Percentiles rank a stretch among this genome's conserved stretches.
phyloP scores from a whole-genome alignment of 1,140 invertebrate species.

The Sarcophaga peregrina region DNA sequence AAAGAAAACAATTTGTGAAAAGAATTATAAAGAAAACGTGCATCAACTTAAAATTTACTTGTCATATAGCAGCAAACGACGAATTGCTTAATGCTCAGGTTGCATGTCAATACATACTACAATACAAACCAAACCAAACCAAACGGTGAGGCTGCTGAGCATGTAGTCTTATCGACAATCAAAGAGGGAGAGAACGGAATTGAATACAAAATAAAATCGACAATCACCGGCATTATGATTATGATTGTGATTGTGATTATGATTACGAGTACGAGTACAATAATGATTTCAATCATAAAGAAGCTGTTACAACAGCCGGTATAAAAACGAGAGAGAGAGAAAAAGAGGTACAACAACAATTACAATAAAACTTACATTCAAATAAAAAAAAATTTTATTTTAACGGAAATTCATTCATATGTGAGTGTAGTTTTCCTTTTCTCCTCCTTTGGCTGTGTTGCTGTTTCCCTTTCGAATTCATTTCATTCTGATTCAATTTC shows the following conservation, averaged over 20 bases:
- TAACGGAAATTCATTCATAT: constrained; percentile 11
- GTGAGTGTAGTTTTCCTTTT: not conserved
- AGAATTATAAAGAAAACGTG: not conserved
- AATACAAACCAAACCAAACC: too few relatives aligned
- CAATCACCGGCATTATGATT: too few relatives aligned
- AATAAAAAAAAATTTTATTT: not conserved
- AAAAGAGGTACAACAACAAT: too few relatives aligned
- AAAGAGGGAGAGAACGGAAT: too few relatives aligned
- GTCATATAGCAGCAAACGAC: not conserved
- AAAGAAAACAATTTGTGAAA: too few relatives aligned
- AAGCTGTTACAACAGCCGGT: not conserved
- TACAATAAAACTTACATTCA: not conserved
- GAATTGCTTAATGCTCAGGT: constrained; percentile 14
- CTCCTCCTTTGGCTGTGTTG: too few relatives aligned
- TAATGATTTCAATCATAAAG: constrained; percentile 14
- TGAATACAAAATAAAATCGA: too few relatives aligned
- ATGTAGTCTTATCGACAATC: too few relatives aligned
- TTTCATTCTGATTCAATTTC: constrained; percentile 7
- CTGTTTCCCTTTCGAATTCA: too few relatives aligned
- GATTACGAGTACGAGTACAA: not conserved
- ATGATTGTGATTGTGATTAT: too few relatives aligned
- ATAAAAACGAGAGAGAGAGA: not conserved
- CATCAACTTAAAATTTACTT: not conserved
- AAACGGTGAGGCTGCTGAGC: too few relatives aligned
- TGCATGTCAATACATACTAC: constrained; percentile 15